Evolutionary conservation across 2,888 invertebrate genomes (phyloP), one percentile per base, ranked within the genome.

Genomic region (Buathra laborator): DNA sequence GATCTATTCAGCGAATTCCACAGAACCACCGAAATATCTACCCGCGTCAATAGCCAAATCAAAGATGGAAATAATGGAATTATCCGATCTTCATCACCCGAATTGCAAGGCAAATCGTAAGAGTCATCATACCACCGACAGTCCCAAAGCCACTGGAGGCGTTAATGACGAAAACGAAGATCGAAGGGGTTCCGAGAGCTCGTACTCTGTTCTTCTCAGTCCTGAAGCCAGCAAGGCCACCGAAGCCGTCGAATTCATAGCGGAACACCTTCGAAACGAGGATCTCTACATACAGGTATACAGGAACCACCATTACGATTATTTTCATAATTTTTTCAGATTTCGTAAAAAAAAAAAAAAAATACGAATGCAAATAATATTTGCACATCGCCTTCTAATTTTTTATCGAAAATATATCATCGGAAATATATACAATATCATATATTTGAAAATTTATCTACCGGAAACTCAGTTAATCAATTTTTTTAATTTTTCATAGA

Each of bases 191-290:
- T 98, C 98, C 75, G 98, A 98, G 93, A 98, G 97, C 92, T 98
- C 98, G 0, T 99, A 99, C 93, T 98, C 98, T 5, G 96, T 98
- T 84, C 95, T 98, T 72, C 95, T 99, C 76, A 98, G 98, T 24
- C 98, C 98, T 0, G 99, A 99, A 95, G 98, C 99, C 76, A 97
- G 98, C 92, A 97, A 99, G 94, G 98, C 98, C 70, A 99, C 99
- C 24, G 99, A 99, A 94, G 99, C 99, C 1, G 98, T 99, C 19
- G 98, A 99, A 94, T 99, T 99, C 94, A 99, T 99, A 89, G 99
- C 99, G 46, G 98, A 99, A 94, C 99, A 99, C 95, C 96, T 99
- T 91, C 96, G 99, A 89, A 99, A 99, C 94, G 99, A 99, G 95
- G 99, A 99, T 95, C 97, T 99, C 91, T 99, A 99, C 93, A 99